Percentiles rank a stretch among this genome's conserved stretches.
phyloP scores from a whole-genome alignment of 2,113 vertebrate species.

The Chionis minor region DNA sequence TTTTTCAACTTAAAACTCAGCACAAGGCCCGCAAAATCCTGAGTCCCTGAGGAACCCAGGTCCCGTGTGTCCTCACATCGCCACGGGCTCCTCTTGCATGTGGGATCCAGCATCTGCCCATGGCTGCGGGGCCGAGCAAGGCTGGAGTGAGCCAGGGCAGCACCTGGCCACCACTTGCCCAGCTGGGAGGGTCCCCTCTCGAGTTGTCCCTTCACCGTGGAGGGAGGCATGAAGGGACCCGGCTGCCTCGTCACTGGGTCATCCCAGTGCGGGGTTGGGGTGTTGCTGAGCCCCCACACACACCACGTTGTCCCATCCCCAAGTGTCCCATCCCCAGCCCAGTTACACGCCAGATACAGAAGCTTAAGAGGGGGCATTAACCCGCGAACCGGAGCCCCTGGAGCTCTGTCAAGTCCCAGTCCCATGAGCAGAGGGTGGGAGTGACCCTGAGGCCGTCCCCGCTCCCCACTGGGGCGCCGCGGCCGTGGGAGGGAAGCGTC shows the following conservation, averaged over 20 bases:
- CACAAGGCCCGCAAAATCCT: background rate
- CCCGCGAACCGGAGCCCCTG: background rate
- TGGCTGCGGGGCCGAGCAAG: background rate
- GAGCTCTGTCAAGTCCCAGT: background rate
- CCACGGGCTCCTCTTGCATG: background rate
- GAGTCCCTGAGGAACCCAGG: background rate
- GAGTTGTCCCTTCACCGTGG: background rate
- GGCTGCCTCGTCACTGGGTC: rapidly evolving
- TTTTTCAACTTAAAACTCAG: background rate
- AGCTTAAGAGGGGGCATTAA: constrained; percentile 8
- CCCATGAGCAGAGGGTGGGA: background rate
- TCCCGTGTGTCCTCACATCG: background rate
- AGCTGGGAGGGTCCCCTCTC: background rate
- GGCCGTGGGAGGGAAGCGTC: background rate
- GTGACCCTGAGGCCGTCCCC: background rate
- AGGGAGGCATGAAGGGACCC: background rate
- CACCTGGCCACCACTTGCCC: rapidly evolving
- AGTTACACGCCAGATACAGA: background rate
- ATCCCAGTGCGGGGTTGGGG: background rate
- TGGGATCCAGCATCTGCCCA: background rate
- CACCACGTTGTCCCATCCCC: background rate
- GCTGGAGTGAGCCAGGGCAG: background rate
- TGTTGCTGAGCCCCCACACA: background rate
- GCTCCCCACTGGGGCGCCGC: background rate
- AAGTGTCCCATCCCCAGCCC: background rate